These are phyloP conservation scores for Amblyornis subalaris DNA, from an alignment of 2,113 vertebrate species.

Conservation along the genomic window DNA sequence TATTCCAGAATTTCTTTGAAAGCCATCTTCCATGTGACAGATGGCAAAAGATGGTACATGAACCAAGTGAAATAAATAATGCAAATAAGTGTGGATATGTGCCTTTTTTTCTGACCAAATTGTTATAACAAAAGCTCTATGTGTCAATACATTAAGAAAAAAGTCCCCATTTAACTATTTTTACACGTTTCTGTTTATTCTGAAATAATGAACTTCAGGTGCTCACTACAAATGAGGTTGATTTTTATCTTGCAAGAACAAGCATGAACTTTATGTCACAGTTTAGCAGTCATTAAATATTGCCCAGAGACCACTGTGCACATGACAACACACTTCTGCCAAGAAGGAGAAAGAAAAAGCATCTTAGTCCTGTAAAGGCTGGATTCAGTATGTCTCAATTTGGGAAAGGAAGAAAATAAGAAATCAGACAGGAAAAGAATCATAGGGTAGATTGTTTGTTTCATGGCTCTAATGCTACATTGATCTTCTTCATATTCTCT, in stretches of 20 bases:
- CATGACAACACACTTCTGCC: not conserved
- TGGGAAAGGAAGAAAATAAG: not conserved
- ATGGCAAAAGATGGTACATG: constrained; percentile 1
- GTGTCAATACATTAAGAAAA: not conserved
- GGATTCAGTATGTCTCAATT: constrained; percentile 10
- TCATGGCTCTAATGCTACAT: not conserved
- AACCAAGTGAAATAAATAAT: constrained; percentile 35
- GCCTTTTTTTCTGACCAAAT: not conserved
- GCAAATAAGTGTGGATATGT: not conserved
- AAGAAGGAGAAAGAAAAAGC: not conserved
- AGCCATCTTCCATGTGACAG: constrained; percentile 29
- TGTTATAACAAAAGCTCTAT: not conserved
- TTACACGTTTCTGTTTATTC: not conserved
- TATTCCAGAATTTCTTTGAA: constrained; percentile 50
- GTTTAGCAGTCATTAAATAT: not conserved
- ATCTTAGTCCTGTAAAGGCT: not conserved
- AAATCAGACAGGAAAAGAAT: constrained; percentile 22
- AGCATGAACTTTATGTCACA: not conserved
- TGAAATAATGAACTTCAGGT: not conserved
- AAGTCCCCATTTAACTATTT: not conserved
- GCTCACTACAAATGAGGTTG: not conserved
- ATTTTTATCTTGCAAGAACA: not conserved
- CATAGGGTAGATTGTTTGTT: constrained; percentile 31
- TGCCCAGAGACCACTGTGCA: not conserved
- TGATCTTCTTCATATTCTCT: constrained; percentile 21